Evolutionary conservation across 2,888 invertebrate species (phyloP), one percentile per base, ranked within the genome.

Genomic region (Timema cristinae): DNA sequence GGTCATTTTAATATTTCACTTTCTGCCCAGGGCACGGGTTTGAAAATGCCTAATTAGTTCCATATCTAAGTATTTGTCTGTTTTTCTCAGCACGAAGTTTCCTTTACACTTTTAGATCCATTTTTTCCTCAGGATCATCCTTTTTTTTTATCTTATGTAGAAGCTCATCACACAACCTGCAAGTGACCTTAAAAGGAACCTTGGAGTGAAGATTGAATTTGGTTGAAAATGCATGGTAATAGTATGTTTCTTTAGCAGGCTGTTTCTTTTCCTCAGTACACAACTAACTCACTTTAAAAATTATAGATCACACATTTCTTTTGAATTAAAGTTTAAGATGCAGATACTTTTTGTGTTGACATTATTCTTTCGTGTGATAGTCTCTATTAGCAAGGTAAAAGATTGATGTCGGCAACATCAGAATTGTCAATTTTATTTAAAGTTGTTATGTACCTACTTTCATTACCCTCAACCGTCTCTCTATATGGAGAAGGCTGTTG

Each of bases 141-240:
- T 32, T 48, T 32, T n/a, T 13, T 15, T 47, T 11, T 47, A 66
- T 5, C 0, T 66, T 47, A 16, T 47, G n/a, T 15, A 5, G 6
- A 11, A 66, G 10, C 48, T 47, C 66, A 66, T 66, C 66, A 66
- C 66, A 66, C 47, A 47, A 6, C 54, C n/a, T 54, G 47, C 66
- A 66, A 11, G 66, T 66, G 48, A 32, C 66, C 49, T 66, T 66
- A 13, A 10, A 11, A 7, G 66, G 66, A 32, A 49, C 66, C 48
- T 47, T 66, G 47, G 32, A 66, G 48, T 66, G 47, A 47, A 49
- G 66, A 49, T 66, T 6, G 10, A 47, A 66, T 66, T 66, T 66
- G n/a, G 6, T 66, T 6, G 47, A n/a, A 49, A 66, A 47, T 48
- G 32, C 49, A 66, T 66, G 47, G 11, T 66, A 66, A 66, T 66